Base-by-base conservation (phyloP, 2,113 vertebrate species). In the Phocoena sinus region DNA sequence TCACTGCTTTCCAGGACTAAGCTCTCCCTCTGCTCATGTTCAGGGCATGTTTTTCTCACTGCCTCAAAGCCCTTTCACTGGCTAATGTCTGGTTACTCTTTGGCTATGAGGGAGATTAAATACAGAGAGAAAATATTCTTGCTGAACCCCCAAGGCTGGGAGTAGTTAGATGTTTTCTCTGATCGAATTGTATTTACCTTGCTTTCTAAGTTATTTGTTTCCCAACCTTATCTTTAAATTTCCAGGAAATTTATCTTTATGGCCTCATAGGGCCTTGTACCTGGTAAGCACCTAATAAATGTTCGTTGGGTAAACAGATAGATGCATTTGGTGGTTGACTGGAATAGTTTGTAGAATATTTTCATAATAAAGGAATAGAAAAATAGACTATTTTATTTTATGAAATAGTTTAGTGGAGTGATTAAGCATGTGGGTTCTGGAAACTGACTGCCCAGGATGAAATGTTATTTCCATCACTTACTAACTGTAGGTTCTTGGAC, bases 391-490 rank as follows among this genome's bases (percentile, higher is more conserved):
- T 62, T 62, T 62, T 62, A 62, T 62, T 11, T 62, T 62, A 62
- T 62, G 10, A 31, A 28, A 12, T 1, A n/a, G 12, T 65, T 68
- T 82, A 41, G 3, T 50, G 26, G 73, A 74, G 13, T 36, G 4
- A 13, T 89, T 71, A 81, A 86, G 36, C 7, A 47, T 9, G 1
- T 95, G 23, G 12, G 3, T 36, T 94, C 20, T 89, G 47, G 58
- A 91, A 73, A 6, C 23, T 8, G 21, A 68, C 21, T 63, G 4
- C 4, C 31, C 21, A 36, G 31, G 25, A 67, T 76, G 70, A 47
- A 92, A 38, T 26, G 36, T 41, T 92, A 28, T 80, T 10, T 84
- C 84, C 92, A 44, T 41, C 5, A 33, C 25, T 96, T 68, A 90
- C 38, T 77, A 71, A 77, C 44, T 83, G 18, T 79, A n/a, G 31